Evolutionary conservation across 2,797 vertebrate species (phyloP).

Genomic region (Pygocentrus nattereri): DNA sequence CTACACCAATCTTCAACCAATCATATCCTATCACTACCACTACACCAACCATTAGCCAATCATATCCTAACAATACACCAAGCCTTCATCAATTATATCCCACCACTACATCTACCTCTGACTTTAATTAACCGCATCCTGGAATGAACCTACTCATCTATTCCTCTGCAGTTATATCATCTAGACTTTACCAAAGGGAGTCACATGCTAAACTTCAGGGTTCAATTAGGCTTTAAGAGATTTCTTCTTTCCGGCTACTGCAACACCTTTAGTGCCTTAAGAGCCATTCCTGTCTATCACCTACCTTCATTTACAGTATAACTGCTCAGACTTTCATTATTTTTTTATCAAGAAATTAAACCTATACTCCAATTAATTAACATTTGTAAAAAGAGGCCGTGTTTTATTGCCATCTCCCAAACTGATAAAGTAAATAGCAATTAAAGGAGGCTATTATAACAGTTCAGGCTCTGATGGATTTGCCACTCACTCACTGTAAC

Average conservation of each 20-base stretch:
- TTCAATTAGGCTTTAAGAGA: not conserved
- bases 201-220: not conserved
- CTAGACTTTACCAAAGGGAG: not conserved
- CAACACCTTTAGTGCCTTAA: not conserved
- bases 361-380: constrained; percentile 34
- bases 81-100: too few species aligned
- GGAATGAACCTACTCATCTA: not conserved
- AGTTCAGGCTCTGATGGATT: constrained; percentile 12
- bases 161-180: not conserved
- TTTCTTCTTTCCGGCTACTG: not conserved
- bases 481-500: not conserved
- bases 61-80: too few species aligned
- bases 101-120: too few species aligned
- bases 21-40: not conserved
- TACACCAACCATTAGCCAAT: too few species aligned
- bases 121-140: not conserved
- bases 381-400: constrained; percentile 19
- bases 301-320: not conserved
- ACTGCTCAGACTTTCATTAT: constrained; percentile 10
- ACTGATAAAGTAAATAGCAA: constrained; percentile 30
- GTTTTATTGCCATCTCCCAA: constrained; percentile 18
- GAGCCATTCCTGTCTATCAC: not conserved
- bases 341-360: constrained; percentile 20
- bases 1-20: not conserved
- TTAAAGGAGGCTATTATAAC: constrained; percentile 35